Evolutionary conservation across 2,113 vertebrate genomes (phyloP), one percentile per base, ranked within the genome.

Genomic region (Sinocyclocheilus grahami): DNA sequence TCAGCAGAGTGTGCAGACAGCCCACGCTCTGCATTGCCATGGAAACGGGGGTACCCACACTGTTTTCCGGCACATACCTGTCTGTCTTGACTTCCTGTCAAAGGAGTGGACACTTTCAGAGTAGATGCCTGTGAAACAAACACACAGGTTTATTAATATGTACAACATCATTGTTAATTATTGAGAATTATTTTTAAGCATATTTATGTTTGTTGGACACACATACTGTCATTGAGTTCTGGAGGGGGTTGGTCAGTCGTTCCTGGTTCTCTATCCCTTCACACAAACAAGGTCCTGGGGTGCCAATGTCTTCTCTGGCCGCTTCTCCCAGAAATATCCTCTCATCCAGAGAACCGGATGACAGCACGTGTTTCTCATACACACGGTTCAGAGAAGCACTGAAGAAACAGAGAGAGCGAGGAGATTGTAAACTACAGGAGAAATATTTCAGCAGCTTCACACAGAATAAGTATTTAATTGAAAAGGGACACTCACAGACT

Each of bases 321-420:
- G 96, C 97, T 16, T 99, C 97, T 0, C 96, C 97, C 0, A 97
- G 95, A 91, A 99, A 99, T 87, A 99, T 96, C 69, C 97, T 91
- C 92, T 99, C 98, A 78, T 99, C 97, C 3, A 99, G 92, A 63
- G 96, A 95, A 46, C 98, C 98, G 4, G 95, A 95, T 1, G 97
- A 96, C 87, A 99, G 82, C 1, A 99, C 92, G 3, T 97, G 96
- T 85, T 97, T 97, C 87, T 99, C 98, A 0, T 99, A 99, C 39
- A 96, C 96, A 42, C 97, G 96, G 89, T 94, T 97, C 91, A 99
- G 95, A 87, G 97, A 96, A 93, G 97, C 93, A 75, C 97, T 99
- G 48, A 77, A 84, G n/a, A 69, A 55, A 84, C 20, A 62, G 7
- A 72, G 53, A 80, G 72, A 51, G n/a, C 13, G 12, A 20, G 1